Evolutionary conservation across 2,888 invertebrate species (phyloP).

Genomic region (Oligia fasciuncula): DNA sequence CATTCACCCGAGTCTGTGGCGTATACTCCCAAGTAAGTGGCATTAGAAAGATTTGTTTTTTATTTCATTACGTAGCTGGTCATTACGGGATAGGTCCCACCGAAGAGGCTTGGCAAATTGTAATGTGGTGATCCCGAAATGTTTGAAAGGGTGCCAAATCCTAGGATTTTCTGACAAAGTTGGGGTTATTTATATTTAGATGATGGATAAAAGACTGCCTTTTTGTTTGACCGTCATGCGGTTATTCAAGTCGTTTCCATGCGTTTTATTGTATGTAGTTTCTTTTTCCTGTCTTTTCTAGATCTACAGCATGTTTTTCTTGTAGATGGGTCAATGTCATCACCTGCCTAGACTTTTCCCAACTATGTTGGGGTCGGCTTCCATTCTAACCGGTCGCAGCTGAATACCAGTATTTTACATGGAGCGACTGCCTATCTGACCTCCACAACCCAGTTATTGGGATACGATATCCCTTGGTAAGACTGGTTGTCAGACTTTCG

Average conservation of each 20-base stretch:
- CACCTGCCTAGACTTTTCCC: too few relatives aligned
- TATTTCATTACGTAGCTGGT: background rate
- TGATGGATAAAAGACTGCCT: too few relatives aligned
- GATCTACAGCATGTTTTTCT: background rate
- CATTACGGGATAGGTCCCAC: background rate
- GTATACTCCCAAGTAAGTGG: slow-evolving; percentile 78
- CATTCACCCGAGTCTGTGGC: slow-evolving; percentile 83
- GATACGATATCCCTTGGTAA: too few relatives aligned
- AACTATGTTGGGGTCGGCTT: too few relatives aligned
- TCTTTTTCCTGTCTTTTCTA: background rate
- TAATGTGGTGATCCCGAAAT: background rate
- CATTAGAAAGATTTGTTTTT: too few relatives aligned
- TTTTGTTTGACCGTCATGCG: background rate
- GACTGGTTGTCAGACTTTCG: too few relatives aligned
- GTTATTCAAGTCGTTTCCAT: background rate
- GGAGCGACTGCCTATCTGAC: too few relatives aligned
- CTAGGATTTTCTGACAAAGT: background rate
- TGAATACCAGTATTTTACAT: too few relatives aligned
- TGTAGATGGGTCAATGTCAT: background rate
- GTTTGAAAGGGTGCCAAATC: background rate
- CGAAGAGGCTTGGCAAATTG: background rate
- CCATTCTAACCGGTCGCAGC: too few relatives aligned
- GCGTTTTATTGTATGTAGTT: background rate
- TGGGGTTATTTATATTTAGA: background rate
- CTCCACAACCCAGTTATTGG: too few relatives aligned